phyloP scores from a whole-genome alignment of 2,113 vertebrate species.

The Arvicanthis niloticus region DNA sequence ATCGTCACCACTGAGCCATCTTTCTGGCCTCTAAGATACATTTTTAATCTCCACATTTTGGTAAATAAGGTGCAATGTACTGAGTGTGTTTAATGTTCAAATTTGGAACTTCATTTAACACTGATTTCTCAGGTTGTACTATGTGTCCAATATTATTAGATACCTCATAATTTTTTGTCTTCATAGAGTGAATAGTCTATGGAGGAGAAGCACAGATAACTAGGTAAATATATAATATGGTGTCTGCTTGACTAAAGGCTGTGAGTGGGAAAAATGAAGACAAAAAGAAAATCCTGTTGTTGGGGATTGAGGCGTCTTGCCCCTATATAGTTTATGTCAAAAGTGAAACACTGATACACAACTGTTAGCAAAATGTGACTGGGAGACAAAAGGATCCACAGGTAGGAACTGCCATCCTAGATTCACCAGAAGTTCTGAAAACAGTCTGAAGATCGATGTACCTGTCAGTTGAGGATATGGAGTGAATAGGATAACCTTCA shows the following conservation, averaged over 20 bases:
- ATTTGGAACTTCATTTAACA: background rate
- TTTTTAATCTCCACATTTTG: constrained; percentile 6
- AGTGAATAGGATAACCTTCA: background rate
- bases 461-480: background rate
- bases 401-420: background rate
- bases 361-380: background rate
- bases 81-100: background rate
- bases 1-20: background rate
- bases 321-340: background rate
- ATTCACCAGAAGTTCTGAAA: background rate
- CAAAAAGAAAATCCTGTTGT: background rate
- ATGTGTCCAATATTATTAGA: background rate
- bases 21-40: background rate
- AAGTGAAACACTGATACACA: background rate
- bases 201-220: background rate
- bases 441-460: background rate
- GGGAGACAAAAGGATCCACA: too few species aligned
- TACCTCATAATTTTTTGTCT: background rate
- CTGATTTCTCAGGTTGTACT: background rate
- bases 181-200: background rate
- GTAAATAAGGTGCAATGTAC: background rate
- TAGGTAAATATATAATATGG: background rate
- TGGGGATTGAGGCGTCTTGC: background rate
- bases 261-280: background rate
- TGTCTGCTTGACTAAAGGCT: background rate